phyloP scores from a whole-genome alignment of 2,888 invertebrate species.

The Drosophila cracens region DNA sequence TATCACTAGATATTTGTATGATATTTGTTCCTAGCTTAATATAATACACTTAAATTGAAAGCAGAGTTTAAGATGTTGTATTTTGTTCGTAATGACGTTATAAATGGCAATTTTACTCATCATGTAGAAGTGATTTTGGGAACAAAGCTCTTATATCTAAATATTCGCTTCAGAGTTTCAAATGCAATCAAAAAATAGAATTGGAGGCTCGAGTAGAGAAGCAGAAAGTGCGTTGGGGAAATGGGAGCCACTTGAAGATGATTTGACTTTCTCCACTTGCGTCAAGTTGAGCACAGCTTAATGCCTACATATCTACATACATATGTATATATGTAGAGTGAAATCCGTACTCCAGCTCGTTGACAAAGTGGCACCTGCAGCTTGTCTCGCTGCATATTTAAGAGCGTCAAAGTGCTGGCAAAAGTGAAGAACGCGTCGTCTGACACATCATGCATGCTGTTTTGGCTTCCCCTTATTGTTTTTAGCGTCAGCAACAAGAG shows the following conservation, averaged over 20 bases:
- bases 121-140: neutral
- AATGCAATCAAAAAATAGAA: neutral
- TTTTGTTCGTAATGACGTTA: too few relatives aligned
- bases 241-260: neutral
- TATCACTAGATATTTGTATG: neutral
- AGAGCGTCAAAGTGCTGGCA: conserved; percentile 75
- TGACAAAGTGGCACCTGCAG: conserved; percentile 32
- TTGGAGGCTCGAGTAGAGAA: too few relatives aligned
- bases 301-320: neutral
- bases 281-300: conserved; percentile 15
- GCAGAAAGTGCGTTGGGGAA: neutral
- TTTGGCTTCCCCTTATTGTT: conserved; percentile 71
- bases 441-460: conserved; percentile 75
- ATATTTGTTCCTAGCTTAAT: neutral
- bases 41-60: neutral
- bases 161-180: neutral
- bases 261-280: conserved; percentile 5
- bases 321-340: neutral
- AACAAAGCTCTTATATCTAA: neutral
- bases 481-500: conserved; percentile 57
- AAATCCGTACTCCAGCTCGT: conserved; percentile 16
- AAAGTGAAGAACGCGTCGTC: conserved; percentile 55
- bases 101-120: neutral
- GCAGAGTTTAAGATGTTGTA: too few relatives aligned
- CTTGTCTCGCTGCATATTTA: conserved; percentile 66